Percentiles rank a stretch among this genome's conserved stretches.
Conservation (phyloP, 2,113 vertebrate genomes). For the Stomatorhinus ivindoensis region DNA sequence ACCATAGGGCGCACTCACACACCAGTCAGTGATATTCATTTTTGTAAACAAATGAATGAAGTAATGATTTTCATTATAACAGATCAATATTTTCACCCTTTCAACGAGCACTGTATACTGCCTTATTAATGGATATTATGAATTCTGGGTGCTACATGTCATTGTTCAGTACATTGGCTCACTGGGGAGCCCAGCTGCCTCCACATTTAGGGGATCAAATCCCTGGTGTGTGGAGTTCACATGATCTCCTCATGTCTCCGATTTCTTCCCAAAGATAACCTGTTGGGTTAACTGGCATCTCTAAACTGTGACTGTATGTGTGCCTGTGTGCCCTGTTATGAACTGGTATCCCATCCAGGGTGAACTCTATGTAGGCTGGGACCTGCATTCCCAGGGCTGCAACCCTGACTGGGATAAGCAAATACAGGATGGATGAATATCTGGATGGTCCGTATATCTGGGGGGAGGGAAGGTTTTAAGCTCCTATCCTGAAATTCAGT, state of each 20-base stretch:
- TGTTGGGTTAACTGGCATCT: not conserved
- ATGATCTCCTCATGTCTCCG: not conserved
- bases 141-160: not conserved
- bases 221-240: not conserved
- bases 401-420: too few species aligned
- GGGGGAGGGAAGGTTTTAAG: not conserved
- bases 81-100: not conserved
- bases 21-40: not conserved
- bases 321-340: too few species aligned
- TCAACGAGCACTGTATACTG: not conserved
- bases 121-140: not conserved
- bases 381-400: too few species aligned
- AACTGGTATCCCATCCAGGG: too few species aligned
- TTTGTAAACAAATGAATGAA: not conserved
- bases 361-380: too few species aligned
- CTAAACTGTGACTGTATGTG: not conserved
- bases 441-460: not conserved
- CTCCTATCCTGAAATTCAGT: not conserved
- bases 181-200: not conserved
- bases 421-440: not conserved
- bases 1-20: too few species aligned
- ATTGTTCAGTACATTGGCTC: not conserved
- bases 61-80: not conserved
- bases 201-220: not conserved
- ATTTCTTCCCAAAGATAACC: not conserved